Conservation (phyloP, 1,140 invertebrate species). For the Artemia franciscana region DNA sequence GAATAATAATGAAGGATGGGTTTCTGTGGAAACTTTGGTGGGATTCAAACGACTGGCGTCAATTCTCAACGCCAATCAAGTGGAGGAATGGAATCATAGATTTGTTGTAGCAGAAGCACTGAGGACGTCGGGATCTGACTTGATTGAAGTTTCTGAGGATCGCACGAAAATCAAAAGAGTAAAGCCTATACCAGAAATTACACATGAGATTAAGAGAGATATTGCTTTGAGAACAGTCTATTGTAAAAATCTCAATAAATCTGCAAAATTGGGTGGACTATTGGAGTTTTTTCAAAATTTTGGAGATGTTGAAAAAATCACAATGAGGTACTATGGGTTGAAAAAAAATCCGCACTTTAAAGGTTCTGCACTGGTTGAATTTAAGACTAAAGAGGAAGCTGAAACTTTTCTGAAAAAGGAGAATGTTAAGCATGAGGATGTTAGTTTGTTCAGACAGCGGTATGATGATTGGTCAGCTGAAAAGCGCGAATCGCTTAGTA, state of each 20-base stretch:
- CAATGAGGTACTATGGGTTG: conserved; percentile 43
- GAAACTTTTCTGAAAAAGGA: conserved; percentile 36
- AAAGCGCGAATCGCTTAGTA: neutral
- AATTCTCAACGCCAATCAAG: conserved; percentile 39
- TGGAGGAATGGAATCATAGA: too few relatives aligned
- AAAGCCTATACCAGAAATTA: conserved; percentile 55
- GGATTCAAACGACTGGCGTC: conserved; percentile 67
- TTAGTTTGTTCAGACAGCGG: conserved; percentile 39
- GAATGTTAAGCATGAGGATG: conserved; percentile 43
- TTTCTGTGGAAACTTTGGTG: conserved; percentile 53
- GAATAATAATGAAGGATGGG: too few relatives aligned
- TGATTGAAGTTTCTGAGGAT: conserved; percentile 59
- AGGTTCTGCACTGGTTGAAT: conserved; percentile 70
- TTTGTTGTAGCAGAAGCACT: conserved; percentile 47
- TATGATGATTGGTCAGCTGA: conserved; percentile 19
- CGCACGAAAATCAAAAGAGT: conserved; percentile 53
- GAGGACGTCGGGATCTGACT: conserved; percentile 39
- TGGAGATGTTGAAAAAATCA: conserved; percentile 46
- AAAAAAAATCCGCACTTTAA: conserved; percentile 45
- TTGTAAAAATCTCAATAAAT: conserved; percentile 62
- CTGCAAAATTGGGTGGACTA: conserved; percentile 36
- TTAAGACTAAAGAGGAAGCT: conserved; percentile 43
- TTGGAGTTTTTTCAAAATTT: conserved; percentile 44
- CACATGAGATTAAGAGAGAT: conserved; percentile 54
- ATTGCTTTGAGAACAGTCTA: conserved; percentile 52